Conservation (phyloP, 2,888 invertebrate species). For the Drosophila glabriapex region DNA sequence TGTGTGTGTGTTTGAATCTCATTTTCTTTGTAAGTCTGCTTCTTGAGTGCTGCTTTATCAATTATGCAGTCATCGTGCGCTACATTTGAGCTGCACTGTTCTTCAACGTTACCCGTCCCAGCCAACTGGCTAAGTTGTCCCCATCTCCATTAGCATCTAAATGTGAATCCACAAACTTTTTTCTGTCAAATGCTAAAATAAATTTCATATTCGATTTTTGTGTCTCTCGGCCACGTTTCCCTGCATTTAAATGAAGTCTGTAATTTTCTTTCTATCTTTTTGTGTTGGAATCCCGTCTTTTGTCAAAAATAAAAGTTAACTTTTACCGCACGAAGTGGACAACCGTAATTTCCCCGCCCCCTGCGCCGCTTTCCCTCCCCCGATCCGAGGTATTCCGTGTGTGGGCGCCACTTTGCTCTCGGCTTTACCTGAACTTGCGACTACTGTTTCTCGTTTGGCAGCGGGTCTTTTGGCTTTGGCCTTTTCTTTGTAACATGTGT, state of each 20-base stretch:
- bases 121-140: conserved; percentile 29
- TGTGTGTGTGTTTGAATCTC: not conserved
- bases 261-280: conserved; percentile 8
- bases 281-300: conserved; percentile 14
- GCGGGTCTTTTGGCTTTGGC: not conserved
- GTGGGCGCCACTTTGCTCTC: conserved; percentile 41
- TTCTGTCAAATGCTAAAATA: conserved; percentile 76
- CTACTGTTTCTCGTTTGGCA: not conserved
- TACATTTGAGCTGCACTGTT: conserved; percentile 53
- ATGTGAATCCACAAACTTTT: conserved; percentile 62
- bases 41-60: conserved; percentile 54
- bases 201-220: conserved; percentile 77
- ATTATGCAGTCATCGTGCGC: conserved; percentile 76
- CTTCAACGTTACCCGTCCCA: not conserved
- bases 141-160: conserved; percentile 72
- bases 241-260: conserved; percentile 57
- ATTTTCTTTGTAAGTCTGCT: not conserved
- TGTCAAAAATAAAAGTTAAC: conserved; percentile 45
- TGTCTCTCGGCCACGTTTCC: conserved; percentile 40
- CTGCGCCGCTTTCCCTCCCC: no score
- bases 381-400: conserved; percentile 21
- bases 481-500: not conserved
- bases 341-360: conserved; percentile 5
- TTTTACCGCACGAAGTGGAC: conserved; percentile 42
- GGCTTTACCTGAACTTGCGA: conserved; percentile 12